Evolutionary conservation across 2,113 vertebrate species (phyloP).

Genomic region (Turdus rufiventris): DNA sequence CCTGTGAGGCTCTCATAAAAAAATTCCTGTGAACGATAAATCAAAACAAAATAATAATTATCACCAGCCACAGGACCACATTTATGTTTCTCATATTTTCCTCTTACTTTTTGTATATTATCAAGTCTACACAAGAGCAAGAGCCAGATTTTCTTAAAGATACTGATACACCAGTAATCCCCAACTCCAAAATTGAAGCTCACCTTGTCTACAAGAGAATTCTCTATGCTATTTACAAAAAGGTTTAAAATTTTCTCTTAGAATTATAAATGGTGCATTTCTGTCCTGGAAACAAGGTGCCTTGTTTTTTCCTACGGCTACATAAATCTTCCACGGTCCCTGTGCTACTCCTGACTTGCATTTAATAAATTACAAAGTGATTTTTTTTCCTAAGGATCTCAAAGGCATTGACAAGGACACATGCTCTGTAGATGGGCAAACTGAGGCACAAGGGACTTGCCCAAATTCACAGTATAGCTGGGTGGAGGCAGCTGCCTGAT

Average conservation of each 20-base stretch:
- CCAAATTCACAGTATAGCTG: background rate
- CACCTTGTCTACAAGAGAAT: background rate
- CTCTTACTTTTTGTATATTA: slow-evolving; percentile 48
- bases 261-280: background rate
- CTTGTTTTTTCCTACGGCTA: background rate
- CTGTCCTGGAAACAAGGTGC: background rate
- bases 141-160: slow-evolving; percentile 31
- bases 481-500: background rate
- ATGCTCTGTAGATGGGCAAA: background rate
- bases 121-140: slow-evolving; percentile 63
- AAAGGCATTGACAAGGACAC: background rate
- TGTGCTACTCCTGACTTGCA: background rate
- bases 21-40: slow-evolving; percentile 70
- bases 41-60: slow-evolving; percentile 83
- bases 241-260: background rate
- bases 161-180: background rate
- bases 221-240: background rate
- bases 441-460: background rate
- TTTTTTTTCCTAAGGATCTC: background rate
- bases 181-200: background rate
- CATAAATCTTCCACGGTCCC: background rate
- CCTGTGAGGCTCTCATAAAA: slow-evolving; percentile 68
- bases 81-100: slow-evolving; percentile 67
- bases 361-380: background rate
- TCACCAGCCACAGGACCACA: slow-evolving; percentile 55